A percentile compares a stretch with the other conserved stretches of the same genome.
These are phyloP conservation scores for Plagiodera versicolora DNA, from an alignment of 2,888 invertebrate species.

Conservation along the genomic window DNA sequence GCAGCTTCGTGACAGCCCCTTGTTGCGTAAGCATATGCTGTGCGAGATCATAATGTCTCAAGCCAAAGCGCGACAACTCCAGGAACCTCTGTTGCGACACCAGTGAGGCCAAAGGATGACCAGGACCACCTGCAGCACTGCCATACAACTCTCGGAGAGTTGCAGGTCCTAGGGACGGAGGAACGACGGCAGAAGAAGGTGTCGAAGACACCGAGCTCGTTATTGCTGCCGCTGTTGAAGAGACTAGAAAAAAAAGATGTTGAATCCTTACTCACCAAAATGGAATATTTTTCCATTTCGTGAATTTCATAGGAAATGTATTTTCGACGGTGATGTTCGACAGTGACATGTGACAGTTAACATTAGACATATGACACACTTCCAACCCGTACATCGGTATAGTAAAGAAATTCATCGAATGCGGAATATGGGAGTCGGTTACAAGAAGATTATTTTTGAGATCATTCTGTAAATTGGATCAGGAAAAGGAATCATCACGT, in stretches of 20 bases:
- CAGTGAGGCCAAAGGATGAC: slow-evolving; percentile 70
- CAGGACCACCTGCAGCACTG: slow-evolving; percentile 51
- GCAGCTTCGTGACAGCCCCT: slow-evolving; percentile 86
- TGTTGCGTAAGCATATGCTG: slow-evolving; percentile 90
- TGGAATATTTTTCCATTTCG: too few species aligned
- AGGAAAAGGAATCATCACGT: too few species aligned
- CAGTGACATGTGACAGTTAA: too few species aligned
- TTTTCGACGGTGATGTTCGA: too few species aligned
- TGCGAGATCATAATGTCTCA: slow-evolving; percentile 87
- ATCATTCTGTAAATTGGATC: too few species aligned
- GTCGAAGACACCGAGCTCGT: slow-evolving; percentile 47
- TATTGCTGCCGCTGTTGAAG: slow-evolving; percentile 36
- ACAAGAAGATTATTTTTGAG: too few species aligned
- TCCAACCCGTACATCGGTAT: too few species aligned
- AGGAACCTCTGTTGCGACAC: slow-evolving; percentile 79
- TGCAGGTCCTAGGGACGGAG: slow-evolving; percentile 50
- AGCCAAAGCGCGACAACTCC: slow-evolving; percentile 78
- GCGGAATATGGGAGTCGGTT: too few species aligned
- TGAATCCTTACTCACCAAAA: too few species aligned
- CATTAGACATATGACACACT: too few species aligned
- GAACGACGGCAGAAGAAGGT: slow-evolving; percentile 52
- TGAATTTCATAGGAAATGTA: too few species aligned
- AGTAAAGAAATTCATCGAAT: too few species aligned
- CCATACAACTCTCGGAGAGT: slow-evolving; percentile 54
- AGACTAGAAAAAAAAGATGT: slow-evolving; percentile 32